Evolutionary conservation across 1,140 invertebrate species (phyloP), one percentile per base, ranked within the genome.

Genomic region (Drosophila baimaii): DNA sequence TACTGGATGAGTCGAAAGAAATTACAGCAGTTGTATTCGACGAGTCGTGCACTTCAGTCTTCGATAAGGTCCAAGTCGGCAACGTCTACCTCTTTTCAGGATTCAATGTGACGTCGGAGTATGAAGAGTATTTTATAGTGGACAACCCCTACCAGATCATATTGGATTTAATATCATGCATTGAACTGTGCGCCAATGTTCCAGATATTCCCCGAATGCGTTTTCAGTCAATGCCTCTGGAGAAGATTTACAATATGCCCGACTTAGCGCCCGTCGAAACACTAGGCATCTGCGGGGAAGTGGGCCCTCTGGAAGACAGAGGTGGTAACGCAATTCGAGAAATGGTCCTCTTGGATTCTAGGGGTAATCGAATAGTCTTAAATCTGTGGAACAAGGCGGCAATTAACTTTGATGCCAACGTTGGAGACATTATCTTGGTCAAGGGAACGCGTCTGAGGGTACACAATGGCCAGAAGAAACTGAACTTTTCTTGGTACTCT

Each of bases 1-100:
- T 63, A 17, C 19, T 21, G 13, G 47, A 63, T 41, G 35, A 41
- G 21, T 41, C 47, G n/a, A 35, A 35, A 7, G 33, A 63, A 63
- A 54, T 54, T 12, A 31, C 49, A 4, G 59, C 21, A 12, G 25
- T 37, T 9, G 13, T 41, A 10, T 54, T 54, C 17, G 5, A 41
- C 9, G 5, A 41, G 2, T 19, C 13, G 25, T 52, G 35, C 35
- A 0, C 8, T 8, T 4, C 1, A 2, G 17, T 31, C n/a, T 41
- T 31, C 25, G 5, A 12, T 7, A 17, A 23, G 25, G 21, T 63
- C 41, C 12, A 41, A 15, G 9, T 3, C 15, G 47, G 35, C 17
- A 19, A n/a, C 19, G 25, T 41, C 9, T 63, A 41, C 17, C 0
- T 23, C 5, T n/a, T 63, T 10, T 19, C 25, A 2, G 7, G 19